Percentiles rank a stretch among this genome's conserved stretches.
phyloP scores from a whole-genome alignment of 2,113 vertebrate genomes.

The Platycercus adscitus region DNA sequence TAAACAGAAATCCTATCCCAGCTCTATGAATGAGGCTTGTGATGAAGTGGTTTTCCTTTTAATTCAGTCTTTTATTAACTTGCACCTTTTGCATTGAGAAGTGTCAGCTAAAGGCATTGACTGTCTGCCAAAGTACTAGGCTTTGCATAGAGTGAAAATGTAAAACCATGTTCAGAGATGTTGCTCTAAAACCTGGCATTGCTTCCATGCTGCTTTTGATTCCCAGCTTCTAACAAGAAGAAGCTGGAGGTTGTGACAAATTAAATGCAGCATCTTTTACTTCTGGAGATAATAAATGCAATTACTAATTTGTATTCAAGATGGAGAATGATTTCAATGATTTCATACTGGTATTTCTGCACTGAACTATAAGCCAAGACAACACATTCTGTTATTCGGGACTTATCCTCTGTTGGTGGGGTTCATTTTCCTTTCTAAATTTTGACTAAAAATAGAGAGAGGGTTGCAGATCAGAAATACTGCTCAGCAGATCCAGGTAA shows the following conservation, averaged over 20 bases:
- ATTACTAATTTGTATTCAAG: conserved; percentile 18
- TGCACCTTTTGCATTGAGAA: conserved; percentile 52
- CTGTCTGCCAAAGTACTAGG: conserved; percentile 32
- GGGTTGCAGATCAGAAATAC: neutral
- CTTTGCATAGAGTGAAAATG: neutral
- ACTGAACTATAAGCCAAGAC: neutral
- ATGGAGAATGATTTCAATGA: neutral
- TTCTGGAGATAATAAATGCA: conserved; percentile 19
- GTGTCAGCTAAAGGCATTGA: conserved; percentile 56
- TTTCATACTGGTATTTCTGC: neutral
- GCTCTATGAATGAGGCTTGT: conserved; percentile 41
- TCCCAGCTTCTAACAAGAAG: conserved; percentile 31
- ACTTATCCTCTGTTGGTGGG: neutral
- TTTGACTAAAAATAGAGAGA: neutral
- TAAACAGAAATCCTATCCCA: conserved; percentile 24
- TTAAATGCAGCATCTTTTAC: conserved; percentile 37
- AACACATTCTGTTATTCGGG: neutral
- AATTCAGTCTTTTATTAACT: conserved; percentile 42
- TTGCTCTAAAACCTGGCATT: conserved; percentile 42
- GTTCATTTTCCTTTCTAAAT: neutral
- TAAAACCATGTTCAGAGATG: conserved; percentile 47
- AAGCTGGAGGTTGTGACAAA: conserved; percentile 32
- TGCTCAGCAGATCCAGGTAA: neutral
- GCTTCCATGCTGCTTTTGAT: conserved; percentile 44
- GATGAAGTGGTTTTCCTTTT: conserved; percentile 24